Evolutionary conservation across 2,113 vertebrate genomes (phyloP), one percentile per base, ranked within the genome.

Genomic region (Lophochroa leadbeateri): DNA sequence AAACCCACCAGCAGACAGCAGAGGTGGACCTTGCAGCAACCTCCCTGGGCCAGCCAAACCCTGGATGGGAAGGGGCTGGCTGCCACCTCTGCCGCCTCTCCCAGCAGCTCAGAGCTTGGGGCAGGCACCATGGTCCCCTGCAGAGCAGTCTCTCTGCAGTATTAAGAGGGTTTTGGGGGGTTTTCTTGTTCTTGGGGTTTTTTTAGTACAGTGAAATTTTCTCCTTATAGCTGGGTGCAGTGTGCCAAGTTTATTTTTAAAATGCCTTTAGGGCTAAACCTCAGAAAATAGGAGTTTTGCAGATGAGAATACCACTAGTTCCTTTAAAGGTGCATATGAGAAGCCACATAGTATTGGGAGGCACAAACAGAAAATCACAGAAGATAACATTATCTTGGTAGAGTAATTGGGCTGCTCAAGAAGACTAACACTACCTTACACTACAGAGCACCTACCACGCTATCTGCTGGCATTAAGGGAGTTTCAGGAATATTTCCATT

Each of bases 241-340:
- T 1, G 3, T 83, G 80, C 71, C 76, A 88, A 78, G 64, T 81
- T 94, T 68, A 85, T 87, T 94, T 90, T 90, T 60, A 35, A 95
- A 93, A 92, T 90, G 90, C 67, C 85, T 97, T 76, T 58, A 80
- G 71, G 79, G 63, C 35, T 88, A 69, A 80, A 76, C 14, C 82
- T 63, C 88, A 63, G 68, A 67, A 92, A 82, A 81, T 2, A 58
- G 19, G 19, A 94, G 43, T 24, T 92, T 75, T 68, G 80, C 60
- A 87, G 61, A 87, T 16, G 7, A 86, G 47, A 91, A 91, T 46
- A 55, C 21, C 35, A 29, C 33, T 25, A 47, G 19, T 18, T 76
- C 43, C 31, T 91, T 65, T 64, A 79, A 28, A 82, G 39, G 47
- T 69, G 33, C 49, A 52, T 35, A 68, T 29, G 50, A 68, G 35